Percentiles rank a stretch among this genome's conserved stretches.
These are phyloP conservation scores for Tapirus terrestris DNA, from an alignment of 2,113 vertebrate species.

Conservation along the genomic window DNA sequence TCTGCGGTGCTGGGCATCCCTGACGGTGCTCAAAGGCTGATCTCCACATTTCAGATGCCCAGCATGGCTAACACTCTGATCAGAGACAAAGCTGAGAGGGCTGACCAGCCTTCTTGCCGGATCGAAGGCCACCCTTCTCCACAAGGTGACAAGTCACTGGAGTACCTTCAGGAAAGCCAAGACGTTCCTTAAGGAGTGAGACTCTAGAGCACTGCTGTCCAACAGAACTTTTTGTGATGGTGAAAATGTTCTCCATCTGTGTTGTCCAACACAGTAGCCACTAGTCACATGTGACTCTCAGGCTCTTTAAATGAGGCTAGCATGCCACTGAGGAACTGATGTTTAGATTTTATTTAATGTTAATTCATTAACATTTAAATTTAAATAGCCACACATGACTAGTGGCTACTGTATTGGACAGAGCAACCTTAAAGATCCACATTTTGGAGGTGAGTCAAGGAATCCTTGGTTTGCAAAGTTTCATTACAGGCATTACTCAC, in stretches of 20 bases:
- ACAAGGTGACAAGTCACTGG: neutral
- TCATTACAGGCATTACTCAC: neutral
- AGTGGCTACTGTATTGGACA: neutral
- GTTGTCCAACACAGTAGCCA: neutral
- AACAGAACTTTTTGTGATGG: neutral
- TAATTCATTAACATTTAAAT: too few relatives aligned
- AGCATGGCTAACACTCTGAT: neutral
- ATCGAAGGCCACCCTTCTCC: neutral
- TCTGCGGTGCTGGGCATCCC: neutral
- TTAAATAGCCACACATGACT: neutral
- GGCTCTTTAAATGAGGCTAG: neutral
- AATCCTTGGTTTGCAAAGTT: neutral
- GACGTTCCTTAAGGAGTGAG: neutral
- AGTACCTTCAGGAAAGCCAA: neutral
- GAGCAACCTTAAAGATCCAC: neutral
- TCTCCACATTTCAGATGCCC: accelerated
- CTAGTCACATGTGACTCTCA: neutral
- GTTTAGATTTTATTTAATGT: neutral
- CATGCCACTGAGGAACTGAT: neutral
- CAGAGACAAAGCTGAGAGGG: neutral
- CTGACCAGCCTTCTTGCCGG: neutral
- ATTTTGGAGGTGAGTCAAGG: neutral
- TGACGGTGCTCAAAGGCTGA: accelerated
- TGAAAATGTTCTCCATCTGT: neutral
- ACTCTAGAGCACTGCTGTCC: neutral